Evolutionary conservation across 2,888 invertebrate species (phyloP).

Genomic region (Conops quadrifasciatus): DNA sequence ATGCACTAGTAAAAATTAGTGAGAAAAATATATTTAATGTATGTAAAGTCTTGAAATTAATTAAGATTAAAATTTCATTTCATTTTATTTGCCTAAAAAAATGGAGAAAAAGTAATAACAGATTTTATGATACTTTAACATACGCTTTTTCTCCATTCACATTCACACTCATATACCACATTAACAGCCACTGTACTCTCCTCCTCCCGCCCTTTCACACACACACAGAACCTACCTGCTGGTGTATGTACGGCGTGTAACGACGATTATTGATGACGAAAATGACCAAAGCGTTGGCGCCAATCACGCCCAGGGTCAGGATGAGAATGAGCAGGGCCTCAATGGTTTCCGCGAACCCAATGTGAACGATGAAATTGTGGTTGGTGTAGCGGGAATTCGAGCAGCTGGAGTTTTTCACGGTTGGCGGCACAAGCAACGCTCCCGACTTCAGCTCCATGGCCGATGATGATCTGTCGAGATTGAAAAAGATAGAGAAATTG

Average conservation of each 20-base stretch:
- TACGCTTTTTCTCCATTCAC: too few species aligned
- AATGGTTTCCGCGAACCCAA: slow-evolving; percentile 76
- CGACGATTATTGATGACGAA: slow-evolving; percentile 84
- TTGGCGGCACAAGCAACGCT: slow-evolving; percentile 80
- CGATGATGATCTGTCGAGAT: slow-evolving; percentile 50
- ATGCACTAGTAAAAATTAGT: too few species aligned
- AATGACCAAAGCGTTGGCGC: slow-evolving; percentile 81
- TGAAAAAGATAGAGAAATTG: slow-evolving; percentile 36
- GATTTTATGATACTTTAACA: too few species aligned
- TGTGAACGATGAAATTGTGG: slow-evolving; percentile 72
- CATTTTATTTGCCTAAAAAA: too few species aligned
- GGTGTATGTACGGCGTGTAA: slow-evolving; percentile 86
- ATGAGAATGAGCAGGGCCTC: slow-evolving; percentile 81
- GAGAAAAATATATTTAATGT: too few species aligned
- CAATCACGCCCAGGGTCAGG: slow-evolving; percentile 80
- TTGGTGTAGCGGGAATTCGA: slow-evolving; percentile 74
- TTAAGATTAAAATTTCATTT: too few species aligned
- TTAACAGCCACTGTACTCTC: too few species aligned
- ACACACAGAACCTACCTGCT: slow-evolving; percentile 72
- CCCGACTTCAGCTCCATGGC: slow-evolving; percentile 67
- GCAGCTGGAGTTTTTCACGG: slow-evolving; percentile 84
- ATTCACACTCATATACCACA: too few species aligned
- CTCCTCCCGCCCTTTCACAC: too few species aligned
- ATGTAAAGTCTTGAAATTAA: too few species aligned
- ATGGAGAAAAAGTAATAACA: too few species aligned